phyloP scores from a whole-genome alignment of 2,888 invertebrate genomes.

The Smittia sp. region DNA sequence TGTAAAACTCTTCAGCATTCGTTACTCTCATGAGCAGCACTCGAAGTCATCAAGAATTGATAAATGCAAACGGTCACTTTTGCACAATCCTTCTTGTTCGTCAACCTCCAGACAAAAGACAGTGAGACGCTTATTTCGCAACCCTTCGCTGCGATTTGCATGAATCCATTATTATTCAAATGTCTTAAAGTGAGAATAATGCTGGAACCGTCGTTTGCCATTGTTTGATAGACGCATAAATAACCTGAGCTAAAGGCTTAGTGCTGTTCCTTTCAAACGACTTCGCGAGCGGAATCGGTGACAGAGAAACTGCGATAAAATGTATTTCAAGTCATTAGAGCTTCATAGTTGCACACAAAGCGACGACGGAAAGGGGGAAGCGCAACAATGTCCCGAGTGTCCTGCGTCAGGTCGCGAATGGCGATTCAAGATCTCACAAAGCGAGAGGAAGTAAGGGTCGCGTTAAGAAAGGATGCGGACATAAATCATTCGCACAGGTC shows the following conservation, averaged over 20 bases:
- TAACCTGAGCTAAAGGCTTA: constrained; percentile 11
- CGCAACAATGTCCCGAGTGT: background rate
- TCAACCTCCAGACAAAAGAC: background rate
- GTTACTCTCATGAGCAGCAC: background rate
- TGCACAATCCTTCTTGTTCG: background rate
- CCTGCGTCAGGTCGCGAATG: background rate
- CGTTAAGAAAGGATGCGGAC: background rate
- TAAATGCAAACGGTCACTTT: background rate
- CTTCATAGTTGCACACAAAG: background rate
- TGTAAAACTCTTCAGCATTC: background rate
- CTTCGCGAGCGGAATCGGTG: background rate
- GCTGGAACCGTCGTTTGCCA: background rate
- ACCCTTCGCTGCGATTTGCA: background rate
- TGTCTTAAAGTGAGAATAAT: constrained; percentile 22
- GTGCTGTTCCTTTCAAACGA: background rate
- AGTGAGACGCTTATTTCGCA: background rate
- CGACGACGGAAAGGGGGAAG: background rate
- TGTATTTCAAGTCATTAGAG: background rate
- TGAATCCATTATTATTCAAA: constrained; percentile 17
- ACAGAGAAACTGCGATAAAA: background rate
- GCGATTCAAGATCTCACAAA: background rate
- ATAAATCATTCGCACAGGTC: constrained; percentile 9
- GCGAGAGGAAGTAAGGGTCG: background rate
- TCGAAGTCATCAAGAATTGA: constrained; percentile 3
- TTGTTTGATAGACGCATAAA: constrained; percentile 10